A percentile compares a stretch with the other conserved stretches of the same genome.
Evolutionary conservation across 2,888 invertebrate genomes (phyloP).

Genomic region (Drosophila suboccidentalis): DNA sequence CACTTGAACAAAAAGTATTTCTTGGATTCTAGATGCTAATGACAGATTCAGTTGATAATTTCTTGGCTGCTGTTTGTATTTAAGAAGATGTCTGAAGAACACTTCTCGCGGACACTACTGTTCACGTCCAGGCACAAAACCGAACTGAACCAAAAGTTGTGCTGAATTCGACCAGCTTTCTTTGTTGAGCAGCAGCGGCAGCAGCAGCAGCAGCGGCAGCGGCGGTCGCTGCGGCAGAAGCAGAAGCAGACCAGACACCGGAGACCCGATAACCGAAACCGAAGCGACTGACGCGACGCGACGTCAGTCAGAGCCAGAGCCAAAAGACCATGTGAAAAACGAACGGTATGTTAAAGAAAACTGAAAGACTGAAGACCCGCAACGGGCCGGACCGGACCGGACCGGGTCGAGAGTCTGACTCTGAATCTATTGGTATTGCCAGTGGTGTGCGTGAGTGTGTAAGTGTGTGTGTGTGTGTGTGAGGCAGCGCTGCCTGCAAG

Average conservation of each 20-base stretch:
- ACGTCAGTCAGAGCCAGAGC: conserved; percentile 43
- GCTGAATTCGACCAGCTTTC: conserved; percentile 83
- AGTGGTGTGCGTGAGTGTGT: neutral
- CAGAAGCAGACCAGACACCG: conserved; percentile 20
- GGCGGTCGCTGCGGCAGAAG: conserved; percentile 23
- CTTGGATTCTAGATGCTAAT: neutral
- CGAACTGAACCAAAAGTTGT: conserved; percentile 82
- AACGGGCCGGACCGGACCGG: conserved; percentile 14
- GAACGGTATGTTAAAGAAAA: conserved; percentile 60
- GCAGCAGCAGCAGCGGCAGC: conserved; percentile 30
- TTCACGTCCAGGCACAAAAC: conserved; percentile 83
- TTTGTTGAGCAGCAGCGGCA: conserved; percentile 78
- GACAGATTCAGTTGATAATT: conserved; percentile 1
- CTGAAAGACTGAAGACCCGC: conserved; percentile 48
- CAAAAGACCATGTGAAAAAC: conserved; percentile 61
- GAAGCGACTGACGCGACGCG: conserved; percentile 52
- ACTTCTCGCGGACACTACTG: conserved; percentile 70
- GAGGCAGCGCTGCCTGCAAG: conserved; percentile 42
- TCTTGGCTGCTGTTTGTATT: neutral
- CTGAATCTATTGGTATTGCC: conserved; percentile 6
- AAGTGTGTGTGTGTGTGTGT: conserved; percentile 32
- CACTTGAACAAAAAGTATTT: conserved; percentile 18
- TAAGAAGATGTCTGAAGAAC: conserved; percentile 32
- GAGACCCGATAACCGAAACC: conserved; percentile 53
- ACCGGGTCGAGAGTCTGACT: conserved; percentile 27